phyloP scores from a whole-genome alignment of 2,888 invertebrate genomes.

The Caenorhabditis sp. region DNA sequence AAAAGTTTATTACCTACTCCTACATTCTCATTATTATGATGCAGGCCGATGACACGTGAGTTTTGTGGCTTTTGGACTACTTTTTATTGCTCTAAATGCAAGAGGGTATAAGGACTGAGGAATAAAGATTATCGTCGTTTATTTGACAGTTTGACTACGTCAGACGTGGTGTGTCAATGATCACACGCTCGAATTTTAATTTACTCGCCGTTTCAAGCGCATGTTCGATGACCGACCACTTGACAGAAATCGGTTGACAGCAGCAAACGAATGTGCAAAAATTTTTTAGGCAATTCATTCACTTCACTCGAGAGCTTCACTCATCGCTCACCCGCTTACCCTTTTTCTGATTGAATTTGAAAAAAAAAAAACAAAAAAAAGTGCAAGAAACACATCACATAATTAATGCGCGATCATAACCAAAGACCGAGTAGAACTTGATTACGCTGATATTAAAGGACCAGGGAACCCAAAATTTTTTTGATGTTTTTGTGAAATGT shows the following conservation, averaged over 20 bases:
- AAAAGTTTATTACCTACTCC: constrained; percentile 6
- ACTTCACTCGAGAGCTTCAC: too few relatives aligned
- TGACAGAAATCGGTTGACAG: constrained; percentile 26
- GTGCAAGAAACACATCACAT: too few relatives aligned
- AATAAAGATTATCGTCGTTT: too few relatives aligned
- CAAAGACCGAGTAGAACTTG: too few relatives aligned
- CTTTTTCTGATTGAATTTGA: too few relatives aligned
- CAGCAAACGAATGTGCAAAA: constrained; percentile 9
- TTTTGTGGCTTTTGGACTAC: neutral
- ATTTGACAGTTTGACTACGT: constrained; percentile 39
- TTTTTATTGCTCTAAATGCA: neutral
- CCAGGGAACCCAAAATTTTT: neutral
- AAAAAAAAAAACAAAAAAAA: too few relatives aligned
- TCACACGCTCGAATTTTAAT: constrained; percentile 27
- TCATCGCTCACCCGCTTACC: neutral
- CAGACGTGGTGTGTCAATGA: neutral
- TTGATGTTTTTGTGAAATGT: too few relatives aligned
- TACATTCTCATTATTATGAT: constrained; percentile 3
- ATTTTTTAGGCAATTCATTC: neutral
- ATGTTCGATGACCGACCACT: constrained; percentile 35
- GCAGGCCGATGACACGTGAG: constrained; percentile 26
- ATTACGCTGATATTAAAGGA: too few relatives aligned
- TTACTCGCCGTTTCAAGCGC: constrained; percentile 27
- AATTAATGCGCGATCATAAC: too few relatives aligned
- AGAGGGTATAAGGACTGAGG: too few relatives aligned